Evolutionary conservation across 2,113 vertebrate species (phyloP).

Genomic region (Nyctibius bracteatus): DNA sequence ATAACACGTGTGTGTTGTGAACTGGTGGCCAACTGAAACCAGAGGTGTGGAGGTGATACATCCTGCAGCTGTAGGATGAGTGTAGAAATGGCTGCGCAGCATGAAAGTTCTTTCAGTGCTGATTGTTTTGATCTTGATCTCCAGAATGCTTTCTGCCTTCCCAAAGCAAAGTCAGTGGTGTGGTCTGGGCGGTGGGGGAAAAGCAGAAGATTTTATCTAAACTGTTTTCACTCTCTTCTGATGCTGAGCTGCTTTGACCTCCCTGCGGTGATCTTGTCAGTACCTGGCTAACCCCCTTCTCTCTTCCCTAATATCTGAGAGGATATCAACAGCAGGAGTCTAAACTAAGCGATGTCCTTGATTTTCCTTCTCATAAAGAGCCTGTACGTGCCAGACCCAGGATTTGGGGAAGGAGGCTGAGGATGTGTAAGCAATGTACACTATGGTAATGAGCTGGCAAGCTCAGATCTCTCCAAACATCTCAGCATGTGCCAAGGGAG

Average conservation of each 20-base stretch:
- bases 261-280: not conserved
- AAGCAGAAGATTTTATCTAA: not conserved
- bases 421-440: not conserved
- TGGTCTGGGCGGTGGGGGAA: not conserved
- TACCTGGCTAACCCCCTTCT: not conserved
- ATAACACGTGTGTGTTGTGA: not conserved
- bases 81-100: not conserved
- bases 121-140: not conserved
- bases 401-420: not conserved
- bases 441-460: constrained; percentile 1
- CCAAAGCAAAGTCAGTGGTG: not conserved
- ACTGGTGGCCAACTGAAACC: not conserved
- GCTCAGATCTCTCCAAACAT: not conserved
- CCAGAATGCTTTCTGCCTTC: not conserved
- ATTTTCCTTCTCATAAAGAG: not conserved
- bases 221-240: not conserved
- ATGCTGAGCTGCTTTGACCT: not conserved
- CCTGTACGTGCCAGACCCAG: not conserved
- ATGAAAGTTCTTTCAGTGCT: not conserved
- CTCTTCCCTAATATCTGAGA: not conserved
- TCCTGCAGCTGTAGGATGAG: not conserved
- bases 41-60: not conserved
- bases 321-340: not conserved
- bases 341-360: not conserved
- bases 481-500: not conserved